Base-by-base conservation (phyloP, 53 echinoderm and acorn worm genomes). In the Pentamera pediparva region DNA sequence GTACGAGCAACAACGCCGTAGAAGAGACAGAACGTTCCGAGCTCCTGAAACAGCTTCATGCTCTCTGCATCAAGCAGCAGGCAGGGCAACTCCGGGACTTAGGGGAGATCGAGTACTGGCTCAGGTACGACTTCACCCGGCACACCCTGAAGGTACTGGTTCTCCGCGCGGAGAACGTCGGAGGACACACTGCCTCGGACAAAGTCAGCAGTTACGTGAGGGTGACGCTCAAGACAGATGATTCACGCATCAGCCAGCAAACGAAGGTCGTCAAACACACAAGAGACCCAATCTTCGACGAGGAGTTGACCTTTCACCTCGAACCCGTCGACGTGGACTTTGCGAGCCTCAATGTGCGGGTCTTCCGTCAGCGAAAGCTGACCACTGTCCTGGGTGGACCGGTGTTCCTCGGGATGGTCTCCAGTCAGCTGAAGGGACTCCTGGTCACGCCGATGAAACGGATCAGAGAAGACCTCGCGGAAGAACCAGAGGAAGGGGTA, bases 141-240 rank as follows among this genome's bases (percentile, higher is more conserved):
- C 71, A 81, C 59, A 61, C 78, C 32, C 63, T 92, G 26, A 60
- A 77, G 15, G 88, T 92, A 0, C 60, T 74, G n/a, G 52, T 92
- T 29, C 56, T 88, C n/a, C 85, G 81, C 20, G 81, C 81, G 20
- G 89, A 86, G 36, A 86, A 86, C 26, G 59, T 89, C n/a, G 83
- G 89, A 7, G 45, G 51, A 0, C 50, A 57, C 22, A 62, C 50
- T 7, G 34, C 73, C 1, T 24, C 84, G 47, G 29, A 62, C 2
- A 65, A 77, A 30, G 81, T 85, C 9, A 63, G 60, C 39, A 77
- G 81, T 8, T 82, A 48, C 33, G 83, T 86, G 11, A 83, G 78
- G 39, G 80, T 92, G 1, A 76, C 51, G 29, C 54, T 92, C 21
- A 47, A 39, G 49, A 77, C 86, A 4, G 41, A 57, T 25, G 62